phyloP scores from a whole-genome alignment of 2,888 invertebrate species.

The Cephus spinipes region DNA sequence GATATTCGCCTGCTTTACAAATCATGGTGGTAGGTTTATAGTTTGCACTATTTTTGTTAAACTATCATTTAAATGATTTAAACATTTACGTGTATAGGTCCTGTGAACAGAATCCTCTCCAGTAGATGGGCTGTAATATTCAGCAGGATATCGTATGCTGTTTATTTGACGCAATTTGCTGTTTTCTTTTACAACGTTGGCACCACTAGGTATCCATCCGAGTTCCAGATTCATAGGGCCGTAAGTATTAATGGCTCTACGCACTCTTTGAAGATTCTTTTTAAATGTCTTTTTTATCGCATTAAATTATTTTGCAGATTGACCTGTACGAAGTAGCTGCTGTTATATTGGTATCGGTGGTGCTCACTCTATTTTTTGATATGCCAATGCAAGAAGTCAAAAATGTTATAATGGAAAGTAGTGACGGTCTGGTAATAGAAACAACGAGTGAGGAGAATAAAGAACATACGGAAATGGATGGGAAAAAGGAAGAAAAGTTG shows the following conservation, averaged over 20 bases:
- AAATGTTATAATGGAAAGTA: constrained; percentile 63
- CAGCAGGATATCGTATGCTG: constrained; percentile 76
- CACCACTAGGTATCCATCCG: constrained; percentile 71
- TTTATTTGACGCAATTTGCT: constrained; percentile 76
- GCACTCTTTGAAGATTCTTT: neutral
- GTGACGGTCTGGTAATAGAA: constrained; percentile 34
- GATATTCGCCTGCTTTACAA: constrained; percentile 73
- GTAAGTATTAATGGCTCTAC: constrained; percentile 65
- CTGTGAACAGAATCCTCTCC: constrained; percentile 69
- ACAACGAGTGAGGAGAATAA: constrained; percentile 7
- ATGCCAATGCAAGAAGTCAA: constrained; percentile 75
- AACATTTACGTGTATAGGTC: constrained; percentile 59
- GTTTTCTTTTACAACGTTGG: constrained; percentile 76
- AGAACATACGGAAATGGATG: constrained; percentile 14
- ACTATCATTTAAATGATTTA: neutral
- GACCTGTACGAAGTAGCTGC: constrained; percentile 70
- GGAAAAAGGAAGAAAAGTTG: constrained; percentile 7
- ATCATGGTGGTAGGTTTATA: constrained; percentile 67
- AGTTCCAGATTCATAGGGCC: constrained; percentile 71
- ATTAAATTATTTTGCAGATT: constrained; percentile 66
- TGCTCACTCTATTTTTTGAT: constrained; percentile 74
- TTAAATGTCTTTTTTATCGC: constrained; percentile 19
- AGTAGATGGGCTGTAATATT: constrained; percentile 72
- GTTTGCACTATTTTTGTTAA: neutral
- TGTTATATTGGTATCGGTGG: constrained; percentile 69